Base-by-base conservation (phyloP, 2,797 vertebrate genomes). In the Gorsachius magnificus region DNA sequence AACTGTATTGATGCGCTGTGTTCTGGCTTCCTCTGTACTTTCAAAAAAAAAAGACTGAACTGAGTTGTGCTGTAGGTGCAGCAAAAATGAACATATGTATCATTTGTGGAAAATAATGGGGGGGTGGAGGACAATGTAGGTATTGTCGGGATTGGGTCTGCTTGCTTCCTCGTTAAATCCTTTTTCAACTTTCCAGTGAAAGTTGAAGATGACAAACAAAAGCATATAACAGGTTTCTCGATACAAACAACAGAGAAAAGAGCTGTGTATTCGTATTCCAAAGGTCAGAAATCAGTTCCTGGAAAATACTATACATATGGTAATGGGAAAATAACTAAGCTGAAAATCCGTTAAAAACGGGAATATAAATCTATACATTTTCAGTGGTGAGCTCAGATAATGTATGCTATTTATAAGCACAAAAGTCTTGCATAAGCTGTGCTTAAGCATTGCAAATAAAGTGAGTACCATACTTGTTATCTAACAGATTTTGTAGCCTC, bases 331-430 rank as follows among this genome's bases (percentile, higher is more conserved):
- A 96, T 83, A 95, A 69, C 71, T 82, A 87, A 95, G 78, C 66
- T 91, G 94, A 96, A 97, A 96, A 87, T 82, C 57, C 70, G 48
- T 89, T 90, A 53, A n/a, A 60, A 90, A 50, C 5, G 21, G 76
- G 16, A 90, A 65, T 88, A 93, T 82, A 72, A 86, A 88, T 82
- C 66, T 82, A 10, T 93, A 77, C 14, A 12, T 97, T 95, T 96
- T 93, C 69, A 96, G 48, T 60, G 22, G 38, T 82, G 74, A 87
- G 53, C 48, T 91, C 75, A 82, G 89, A 84, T 90, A 95, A 87
- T 25, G 29, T 63, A 72, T 5, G 24, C 80, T 89, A 45, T 94
- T 92, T 87, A 38, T 84, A 90, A 96, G 57, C 28, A 57, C 45
- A 60, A 4, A 94, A 86, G 69, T 76, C 60, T 95, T 70, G 31